Conservation (phyloP, 2,888 invertebrate genomes). For the Calephelis perditalis region DNA sequence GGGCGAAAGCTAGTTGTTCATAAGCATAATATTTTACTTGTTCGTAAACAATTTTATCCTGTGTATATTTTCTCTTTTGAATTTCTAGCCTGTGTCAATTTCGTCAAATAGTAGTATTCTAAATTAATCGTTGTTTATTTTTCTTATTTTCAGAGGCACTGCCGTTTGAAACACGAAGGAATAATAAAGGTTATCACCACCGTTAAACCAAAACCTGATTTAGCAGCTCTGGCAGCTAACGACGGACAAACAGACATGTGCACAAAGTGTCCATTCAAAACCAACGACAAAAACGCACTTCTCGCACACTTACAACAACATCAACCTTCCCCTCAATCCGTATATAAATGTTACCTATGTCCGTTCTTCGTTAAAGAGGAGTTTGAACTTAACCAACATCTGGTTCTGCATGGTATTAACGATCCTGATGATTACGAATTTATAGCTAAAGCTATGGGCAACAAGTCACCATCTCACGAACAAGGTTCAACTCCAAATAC, state of each 20-base stretch:
- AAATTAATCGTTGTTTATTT: no score
- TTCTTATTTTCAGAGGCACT: conserved; percentile 80
- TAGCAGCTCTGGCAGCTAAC: conserved; percentile 43
- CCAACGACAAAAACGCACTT: conserved; percentile 77
- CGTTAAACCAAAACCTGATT: conserved; percentile 66
- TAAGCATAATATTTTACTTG: no score
- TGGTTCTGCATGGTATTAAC: conserved; percentile 80
- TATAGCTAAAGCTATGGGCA: conserved; percentile 64
- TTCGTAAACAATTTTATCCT: no score
- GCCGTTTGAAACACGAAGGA: conserved; percentile 87
- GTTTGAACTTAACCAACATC: conserved; percentile 82
- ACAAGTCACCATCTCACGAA: conserved; percentile 52
- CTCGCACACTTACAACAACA: conserved; percentile 84
- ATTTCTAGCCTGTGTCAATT: no score
- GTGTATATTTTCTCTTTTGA: no score
- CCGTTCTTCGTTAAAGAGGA: conserved; percentile 86
- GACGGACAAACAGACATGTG: conserved; percentile 70
- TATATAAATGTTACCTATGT: conserved; percentile 89
- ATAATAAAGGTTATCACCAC: conserved; percentile 82
- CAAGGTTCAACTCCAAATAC: conserved; percentile 36
- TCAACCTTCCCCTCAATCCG: conserved; percentile 81
- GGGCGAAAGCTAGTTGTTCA: no score
- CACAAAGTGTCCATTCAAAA: conserved; percentile 85
- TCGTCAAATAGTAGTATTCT: not conserved
- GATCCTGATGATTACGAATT: conserved; percentile 77